Evolutionary conservation across 1,140 invertebrate genomes (phyloP).

Genomic region (Stratiolaelaps scimitus): DNA sequence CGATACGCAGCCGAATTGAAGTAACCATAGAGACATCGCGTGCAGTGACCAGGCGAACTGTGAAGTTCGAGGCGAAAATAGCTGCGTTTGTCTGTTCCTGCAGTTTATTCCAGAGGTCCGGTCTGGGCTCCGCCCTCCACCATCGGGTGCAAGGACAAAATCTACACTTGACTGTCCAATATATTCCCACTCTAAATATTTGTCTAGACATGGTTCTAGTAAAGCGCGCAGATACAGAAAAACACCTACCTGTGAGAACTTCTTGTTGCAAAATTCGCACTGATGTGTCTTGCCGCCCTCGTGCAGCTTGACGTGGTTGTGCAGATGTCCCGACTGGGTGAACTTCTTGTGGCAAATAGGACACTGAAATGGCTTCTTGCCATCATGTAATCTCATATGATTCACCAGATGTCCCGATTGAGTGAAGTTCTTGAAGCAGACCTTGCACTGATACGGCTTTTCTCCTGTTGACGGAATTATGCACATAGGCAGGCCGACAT

Average conservation of each 20-base stretch:
- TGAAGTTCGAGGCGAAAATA: neutral
- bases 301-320: neutral
- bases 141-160: no score
- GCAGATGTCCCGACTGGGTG: constrained; percentile 42
- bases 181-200: no score
- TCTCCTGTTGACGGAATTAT: constrained; percentile 2
- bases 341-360: constrained; percentile 65
- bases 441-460: constrained; percentile 28
- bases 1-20: no score
- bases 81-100: no score
- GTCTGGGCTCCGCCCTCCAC: no score
- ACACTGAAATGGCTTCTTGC: constrained; percentile 39
- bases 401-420: constrained; percentile 64
- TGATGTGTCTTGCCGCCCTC: constrained; percentile 23
- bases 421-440: constrained; percentile 52
- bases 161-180: no score
- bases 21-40: no score
- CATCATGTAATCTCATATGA: constrained; percentile 39
- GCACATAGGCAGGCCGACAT: no score
- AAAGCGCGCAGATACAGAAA: no score
- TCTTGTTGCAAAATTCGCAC: constrained; percentile 19
- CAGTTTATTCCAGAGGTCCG: no score
- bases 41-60: neutral
- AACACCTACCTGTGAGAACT: constrained; percentile 14
- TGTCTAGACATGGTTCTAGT: no score